Base-by-base conservation (phyloP, 2,797 vertebrate species). In the Cossypha dichroa region DNA sequence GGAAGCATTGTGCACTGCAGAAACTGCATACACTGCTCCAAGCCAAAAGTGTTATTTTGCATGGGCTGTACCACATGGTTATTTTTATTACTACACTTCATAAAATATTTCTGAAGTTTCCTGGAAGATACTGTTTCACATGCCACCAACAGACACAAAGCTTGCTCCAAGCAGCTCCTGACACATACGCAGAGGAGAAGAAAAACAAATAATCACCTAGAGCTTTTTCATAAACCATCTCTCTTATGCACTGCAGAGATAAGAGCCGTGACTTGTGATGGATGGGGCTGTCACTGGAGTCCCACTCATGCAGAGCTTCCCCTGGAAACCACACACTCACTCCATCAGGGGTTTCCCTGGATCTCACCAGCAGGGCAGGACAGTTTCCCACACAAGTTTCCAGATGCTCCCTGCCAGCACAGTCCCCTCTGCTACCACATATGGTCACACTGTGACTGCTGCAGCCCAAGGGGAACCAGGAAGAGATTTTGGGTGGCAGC, bases 21-120 rank as follows among this genome's bases (percentile, higher is more conserved):
- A 59, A 93, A 76, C 43, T 25, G 40, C 63, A 55, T 5, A 4
- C 38, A 9, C 33, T 40, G 66, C 85, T 95, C 54, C 64, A 10
- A 91, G 87, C 78, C 91, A 94, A 29, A 75, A 84, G 43, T 34
- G 60, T 80, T 93, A 73, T 62, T 95, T 92, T 17, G 84, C 81
- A 94, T 38, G 62, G 85, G 84, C 78, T 43, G 28, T 33, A 46
- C 91, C 95, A 91, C 89, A 85, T 81, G 69, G 82, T 88, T 95
- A 62, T 83, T 95, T 96, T 95, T 96, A 94, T 94, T 90, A 52
- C 72, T 85, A 55, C 87, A 92, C 95, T 96, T 95, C 93, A 91
- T 94, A 95, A 97, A 96, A 85, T 89, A 95, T 92, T 94, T 77
- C 88, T 92, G 69, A 88, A 75, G 68, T 90, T 94, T 91, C 75